phyloP scores from a whole-genome alignment of 2,888 invertebrate species.

The Strigamia transsilvanica region DNA sequence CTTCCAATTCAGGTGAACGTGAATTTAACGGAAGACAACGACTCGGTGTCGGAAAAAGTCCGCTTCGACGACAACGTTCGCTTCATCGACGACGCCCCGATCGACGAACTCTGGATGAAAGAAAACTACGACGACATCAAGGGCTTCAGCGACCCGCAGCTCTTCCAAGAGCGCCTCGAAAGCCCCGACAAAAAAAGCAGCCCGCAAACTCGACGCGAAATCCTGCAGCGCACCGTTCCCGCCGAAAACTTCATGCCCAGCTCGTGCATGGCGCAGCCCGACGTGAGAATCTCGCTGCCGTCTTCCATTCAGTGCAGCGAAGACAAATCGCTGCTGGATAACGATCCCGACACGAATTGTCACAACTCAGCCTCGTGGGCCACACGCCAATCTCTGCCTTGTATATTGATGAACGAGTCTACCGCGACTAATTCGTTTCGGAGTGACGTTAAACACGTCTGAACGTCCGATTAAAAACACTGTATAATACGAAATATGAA shows the following conservation, averaged over 20 bases:
- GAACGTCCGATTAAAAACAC: not conserved
- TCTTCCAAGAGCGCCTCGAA: not conserved
- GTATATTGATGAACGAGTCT: conserved; percentile 49
- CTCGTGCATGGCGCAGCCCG: not conserved
- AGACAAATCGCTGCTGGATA: not conserved
- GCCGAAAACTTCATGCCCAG: not conserved
- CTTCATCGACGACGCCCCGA: conserved; percentile 64
- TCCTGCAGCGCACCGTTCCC: not conserved
- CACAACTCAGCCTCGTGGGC: conserved; percentile 50
- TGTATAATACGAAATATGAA: not conserved
- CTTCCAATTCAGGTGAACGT: conserved; percentile 48
- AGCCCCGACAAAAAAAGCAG: not conserved
- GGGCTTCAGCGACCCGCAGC: not conserved
- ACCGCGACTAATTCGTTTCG: not conserved
- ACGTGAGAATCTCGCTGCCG: not conserved
- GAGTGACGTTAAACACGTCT: conserved; percentile 5
- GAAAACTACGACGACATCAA: not conserved
- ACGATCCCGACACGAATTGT: conserved; percentile 12
- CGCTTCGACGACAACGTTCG: conserved; percentile 74
- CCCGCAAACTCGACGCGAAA: not conserved
- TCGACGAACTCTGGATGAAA: conserved; percentile 47
- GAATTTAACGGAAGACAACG: conserved; percentile 60
- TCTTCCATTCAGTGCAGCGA: not conserved
- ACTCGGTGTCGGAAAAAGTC: conserved; percentile 69
- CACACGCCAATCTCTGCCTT: conserved; percentile 53